Evolutionary conservation across 1,140 invertebrate genomes (phyloP).

Genomic region (Solenopsis invicta): DNA sequence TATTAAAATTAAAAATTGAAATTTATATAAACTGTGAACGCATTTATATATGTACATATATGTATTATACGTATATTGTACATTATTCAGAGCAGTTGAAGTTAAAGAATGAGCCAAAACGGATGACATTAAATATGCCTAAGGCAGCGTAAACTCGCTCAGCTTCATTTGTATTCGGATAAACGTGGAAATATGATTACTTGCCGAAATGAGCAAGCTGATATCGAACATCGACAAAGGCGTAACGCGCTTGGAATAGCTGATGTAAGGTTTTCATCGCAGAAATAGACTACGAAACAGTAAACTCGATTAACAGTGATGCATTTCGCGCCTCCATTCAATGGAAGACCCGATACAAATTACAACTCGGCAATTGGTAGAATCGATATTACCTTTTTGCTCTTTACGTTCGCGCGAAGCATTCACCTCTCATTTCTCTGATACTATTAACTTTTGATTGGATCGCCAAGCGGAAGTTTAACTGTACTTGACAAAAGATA

Average conservation of each 20-base stretch:
- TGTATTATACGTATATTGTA: no score
- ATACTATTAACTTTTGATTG: conserved; percentile 43
- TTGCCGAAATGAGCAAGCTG: conserved; percentile 22
- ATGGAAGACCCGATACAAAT: conserved; percentile 24
- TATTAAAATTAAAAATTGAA: background rate
- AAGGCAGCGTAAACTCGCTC: background rate
- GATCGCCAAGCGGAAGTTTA: background rate
- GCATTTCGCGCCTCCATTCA: conserved; percentile 11
- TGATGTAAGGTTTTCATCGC: background rate
- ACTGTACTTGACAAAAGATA: conserved; percentile 10
- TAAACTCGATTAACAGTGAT: conserved; percentile 49
- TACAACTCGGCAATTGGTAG: conserved; percentile 35
- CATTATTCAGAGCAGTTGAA: background rate
- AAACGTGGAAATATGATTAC: conserved; percentile 42
- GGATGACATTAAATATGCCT: conserved; percentile 5
- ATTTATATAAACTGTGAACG: background rate
- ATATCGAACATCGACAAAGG: conserved; percentile 49
- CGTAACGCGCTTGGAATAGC: conserved; percentile 31
- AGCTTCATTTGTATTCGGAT: background rate
- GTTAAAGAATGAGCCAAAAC: background rate
- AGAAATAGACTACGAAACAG: conserved; percentile 37
- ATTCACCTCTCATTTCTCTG: conserved; percentile 1
- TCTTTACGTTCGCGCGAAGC: background rate
- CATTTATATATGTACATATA: background rate
- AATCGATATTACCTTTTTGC: conserved; percentile 36